phyloP scores from a whole-genome alignment of 2,797 vertebrate genomes.

The Xenentodon cancila region DNA sequence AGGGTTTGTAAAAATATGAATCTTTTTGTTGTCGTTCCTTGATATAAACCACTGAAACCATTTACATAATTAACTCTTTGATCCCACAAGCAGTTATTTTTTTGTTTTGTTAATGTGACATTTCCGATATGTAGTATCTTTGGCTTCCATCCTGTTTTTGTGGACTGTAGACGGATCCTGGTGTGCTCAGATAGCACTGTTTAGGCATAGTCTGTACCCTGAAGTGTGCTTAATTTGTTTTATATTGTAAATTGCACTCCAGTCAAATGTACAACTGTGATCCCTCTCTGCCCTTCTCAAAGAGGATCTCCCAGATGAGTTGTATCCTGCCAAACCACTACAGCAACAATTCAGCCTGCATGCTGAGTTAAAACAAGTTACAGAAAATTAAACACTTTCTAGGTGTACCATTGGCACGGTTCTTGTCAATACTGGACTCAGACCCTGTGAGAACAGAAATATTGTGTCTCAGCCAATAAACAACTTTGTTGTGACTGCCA shows the following conservation, averaged over 20 bases:
- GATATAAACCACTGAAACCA: no score
- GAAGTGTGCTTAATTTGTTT: slow-evolving; percentile 50
- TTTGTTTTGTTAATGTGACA: no score
- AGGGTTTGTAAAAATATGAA: no score
- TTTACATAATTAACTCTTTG: no score
- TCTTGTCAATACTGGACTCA: slow-evolving; percentile 5
- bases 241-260: slow-evolving; percentile 36
- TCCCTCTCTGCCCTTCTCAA: not conserved
- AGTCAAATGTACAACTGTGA: slow-evolving; percentile 49
- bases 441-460: slow-evolving; percentile 1
- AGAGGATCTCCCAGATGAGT: slow-evolving; percentile 30
- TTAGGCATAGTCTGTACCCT: slow-evolving; percentile 43
- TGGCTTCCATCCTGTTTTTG: slow-evolving; percentile 8
- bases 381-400: slow-evolving; percentile 26
- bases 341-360: not conserved
- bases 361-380: slow-evolving; percentile 8
- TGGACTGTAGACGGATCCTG: slow-evolving; percentile 40
- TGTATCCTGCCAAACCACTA: not conserved
- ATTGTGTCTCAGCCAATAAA: not conserved
- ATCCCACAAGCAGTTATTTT: no score
- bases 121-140: slow-evolving; percentile 6
- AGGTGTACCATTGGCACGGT: slow-evolving; percentile 6
- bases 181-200: slow-evolving; percentile 51
- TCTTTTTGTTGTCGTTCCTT: no score
- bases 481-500: no score